These are phyloP conservation scores for Sinodicranocentrus sp. DNA, from an alignment of 2,888 invertebrate genomes.

Conservation along the genomic window DNA sequence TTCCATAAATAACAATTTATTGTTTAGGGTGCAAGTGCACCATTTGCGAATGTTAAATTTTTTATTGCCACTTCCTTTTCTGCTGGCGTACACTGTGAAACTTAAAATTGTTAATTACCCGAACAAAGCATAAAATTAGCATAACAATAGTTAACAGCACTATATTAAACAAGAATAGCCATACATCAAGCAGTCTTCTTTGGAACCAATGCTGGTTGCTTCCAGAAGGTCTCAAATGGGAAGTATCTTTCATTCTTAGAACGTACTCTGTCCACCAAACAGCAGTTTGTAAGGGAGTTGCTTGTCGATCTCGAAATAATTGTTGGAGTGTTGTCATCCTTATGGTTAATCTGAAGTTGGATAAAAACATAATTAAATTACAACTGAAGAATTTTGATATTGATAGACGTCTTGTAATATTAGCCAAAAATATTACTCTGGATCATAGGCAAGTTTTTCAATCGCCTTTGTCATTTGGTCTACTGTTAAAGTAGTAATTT, in stretches of 20 bases:
- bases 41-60: no score
- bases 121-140: neutral
- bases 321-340: neutral
- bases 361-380: neutral
- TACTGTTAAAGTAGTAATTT: constrained; percentile 50
- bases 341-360: constrained; percentile 12
- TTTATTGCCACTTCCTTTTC: no score
- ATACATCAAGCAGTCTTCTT: constrained; percentile 61
- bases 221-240: constrained; percentile 55
- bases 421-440: constrained; percentile 18
- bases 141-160: neutral
- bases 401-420: neutral
- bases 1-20: no score
- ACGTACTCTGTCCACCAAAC: constrained; percentile 62
- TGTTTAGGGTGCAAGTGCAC: no score
- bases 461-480: constrained; percentile 47
- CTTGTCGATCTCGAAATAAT: constrained; percentile 39
- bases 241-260: constrained; percentile 56
- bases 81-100: no score
- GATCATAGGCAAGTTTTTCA: constrained; percentile 33
- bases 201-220: constrained; percentile 60
- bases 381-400: no score
- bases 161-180: constrained; percentile 20
- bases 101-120: no score
- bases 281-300: constrained; percentile 38